Conservation (phyloP, 2,888 invertebrate species). For the Ethmia dodecea region DNA sequence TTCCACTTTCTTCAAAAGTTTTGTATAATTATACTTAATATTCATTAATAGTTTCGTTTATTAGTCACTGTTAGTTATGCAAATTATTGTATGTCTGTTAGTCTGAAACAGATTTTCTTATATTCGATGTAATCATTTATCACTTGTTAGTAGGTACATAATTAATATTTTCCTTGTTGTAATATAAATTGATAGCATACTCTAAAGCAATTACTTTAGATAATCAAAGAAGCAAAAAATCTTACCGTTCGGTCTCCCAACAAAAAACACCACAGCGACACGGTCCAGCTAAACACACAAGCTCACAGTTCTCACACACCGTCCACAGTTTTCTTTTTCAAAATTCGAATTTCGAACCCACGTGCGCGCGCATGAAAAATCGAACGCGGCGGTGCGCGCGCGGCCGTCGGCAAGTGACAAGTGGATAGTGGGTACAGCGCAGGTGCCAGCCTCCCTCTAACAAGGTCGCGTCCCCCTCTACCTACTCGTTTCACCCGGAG, state of each 20-base stretch:
- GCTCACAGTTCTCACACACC: constrained; percentile 59
- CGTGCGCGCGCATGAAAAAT: constrained; percentile 47
- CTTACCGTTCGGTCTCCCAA: constrained; percentile 46
- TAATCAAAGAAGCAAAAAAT: constrained; percentile 12
- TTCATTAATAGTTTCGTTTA: too few species aligned
- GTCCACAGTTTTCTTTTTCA: constrained; percentile 29
- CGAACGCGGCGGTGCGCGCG: constrained; percentile 63
- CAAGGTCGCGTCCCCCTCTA: constrained; percentile 69
- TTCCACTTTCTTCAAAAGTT: too few species aligned
- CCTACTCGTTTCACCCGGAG: constrained; percentile 64
- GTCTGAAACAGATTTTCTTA: too few species aligned
- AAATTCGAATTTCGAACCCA: constrained; percentile 30
- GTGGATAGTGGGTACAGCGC: constrained; percentile 64
- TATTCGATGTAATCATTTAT: too few species aligned
- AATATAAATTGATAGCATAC: too few species aligned
- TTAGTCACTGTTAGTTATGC: too few species aligned
- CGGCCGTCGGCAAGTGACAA: constrained; percentile 62
- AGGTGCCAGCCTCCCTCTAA: constrained; percentile 75
- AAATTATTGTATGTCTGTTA: too few species aligned
- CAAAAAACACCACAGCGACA: constrained; percentile 28
- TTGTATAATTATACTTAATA: too few species aligned
- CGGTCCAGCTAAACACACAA: constrained; percentile 37
- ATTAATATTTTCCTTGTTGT: too few species aligned
- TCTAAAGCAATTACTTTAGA: too few species aligned
- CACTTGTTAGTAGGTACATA: too few species aligned